A percentile compares a stretch with the other conserved stretches of the same genome.
Evolutionary conservation across 2,888 invertebrate genomes (phyloP).

Genomic region (Stratiomys singularior): DNA sequence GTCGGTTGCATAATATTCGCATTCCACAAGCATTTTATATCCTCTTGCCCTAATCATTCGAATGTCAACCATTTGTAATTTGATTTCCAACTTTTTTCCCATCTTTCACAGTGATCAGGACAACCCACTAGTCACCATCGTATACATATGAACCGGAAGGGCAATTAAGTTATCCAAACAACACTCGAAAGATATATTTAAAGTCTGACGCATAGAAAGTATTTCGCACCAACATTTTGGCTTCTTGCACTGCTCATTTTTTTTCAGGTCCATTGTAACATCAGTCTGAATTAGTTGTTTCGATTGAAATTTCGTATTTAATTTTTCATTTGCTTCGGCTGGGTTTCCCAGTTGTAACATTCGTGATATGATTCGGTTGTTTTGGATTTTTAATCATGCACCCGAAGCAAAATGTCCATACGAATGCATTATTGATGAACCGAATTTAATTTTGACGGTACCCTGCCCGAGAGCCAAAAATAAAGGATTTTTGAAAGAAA

Average conservation of each 20-base stretch:
- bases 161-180: slow-evolving; percentile 29
- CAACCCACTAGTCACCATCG: no score
- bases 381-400: no score
- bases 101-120: no score
- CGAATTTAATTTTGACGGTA: no score
- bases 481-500: no score
- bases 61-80: not conserved
- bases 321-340: no score
- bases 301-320: not conserved
- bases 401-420: no score
- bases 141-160: not conserved
- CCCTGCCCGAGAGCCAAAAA: no score
- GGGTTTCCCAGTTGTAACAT: no score
- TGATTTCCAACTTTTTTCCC: no score
- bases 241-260: not conserved
- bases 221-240: slow-evolving; percentile 16
- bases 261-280: not conserved
- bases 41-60: not conserved
- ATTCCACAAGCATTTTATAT: not conserved
- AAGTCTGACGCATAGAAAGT: slow-evolving; percentile 33
- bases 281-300: not conserved
- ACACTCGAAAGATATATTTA: slow-evolving; percentile 11
- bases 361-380: no score
- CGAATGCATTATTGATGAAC: no score
- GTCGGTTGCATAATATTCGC: not conserved